Evolutionary conservation across 2,888 invertebrate species (phyloP).

Genomic region (Drosophila acutilabella): DNA sequence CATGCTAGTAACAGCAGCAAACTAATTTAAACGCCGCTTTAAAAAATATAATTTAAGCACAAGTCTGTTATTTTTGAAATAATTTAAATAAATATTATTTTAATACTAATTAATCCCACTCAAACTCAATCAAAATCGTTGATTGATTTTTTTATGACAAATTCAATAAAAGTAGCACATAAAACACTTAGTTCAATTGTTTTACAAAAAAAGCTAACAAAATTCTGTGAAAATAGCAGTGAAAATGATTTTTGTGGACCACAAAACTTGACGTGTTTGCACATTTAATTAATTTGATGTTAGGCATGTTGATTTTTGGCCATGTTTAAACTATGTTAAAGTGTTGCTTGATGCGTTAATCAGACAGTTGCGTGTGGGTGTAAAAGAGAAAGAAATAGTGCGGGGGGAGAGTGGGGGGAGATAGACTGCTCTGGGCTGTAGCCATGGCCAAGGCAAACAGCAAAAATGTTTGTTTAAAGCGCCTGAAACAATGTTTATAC

Average conservation of each 20-base stretch:
- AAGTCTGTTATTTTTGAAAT: too few species aligned
- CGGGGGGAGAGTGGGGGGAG: too few species aligned
- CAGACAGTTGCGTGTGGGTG: constrained; percentile 23
- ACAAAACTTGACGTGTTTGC: constrained; percentile 34
- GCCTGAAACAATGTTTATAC: constrained; percentile 49
- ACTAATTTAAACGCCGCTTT: too few species aligned
- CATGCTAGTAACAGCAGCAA: not conserved
- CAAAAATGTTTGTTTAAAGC: constrained; percentile 47
- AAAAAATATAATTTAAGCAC: too few species aligned
- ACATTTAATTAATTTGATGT: constrained; percentile 58
- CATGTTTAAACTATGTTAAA: constrained; percentile 46
- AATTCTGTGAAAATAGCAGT: not conserved
- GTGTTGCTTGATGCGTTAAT: constrained; percentile 45
- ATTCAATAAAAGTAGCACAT: too few species aligned
- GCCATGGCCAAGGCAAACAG: constrained; percentile 26
- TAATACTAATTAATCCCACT: not conserved
- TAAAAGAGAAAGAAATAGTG: not conserved
- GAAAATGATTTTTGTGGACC: constrained; percentile 10
- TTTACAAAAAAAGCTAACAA: not conserved
- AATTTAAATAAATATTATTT: not conserved
- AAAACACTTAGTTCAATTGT: not conserved
- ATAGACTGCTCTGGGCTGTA: constrained; percentile 3
- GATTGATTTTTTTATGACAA: not conserved
- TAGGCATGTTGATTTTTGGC: constrained; percentile 35
- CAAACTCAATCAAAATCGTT: too few species aligned